phyloP scores from a whole-genome alignment of 2,888 invertebrate species.

The Aleiodes alternator region DNA sequence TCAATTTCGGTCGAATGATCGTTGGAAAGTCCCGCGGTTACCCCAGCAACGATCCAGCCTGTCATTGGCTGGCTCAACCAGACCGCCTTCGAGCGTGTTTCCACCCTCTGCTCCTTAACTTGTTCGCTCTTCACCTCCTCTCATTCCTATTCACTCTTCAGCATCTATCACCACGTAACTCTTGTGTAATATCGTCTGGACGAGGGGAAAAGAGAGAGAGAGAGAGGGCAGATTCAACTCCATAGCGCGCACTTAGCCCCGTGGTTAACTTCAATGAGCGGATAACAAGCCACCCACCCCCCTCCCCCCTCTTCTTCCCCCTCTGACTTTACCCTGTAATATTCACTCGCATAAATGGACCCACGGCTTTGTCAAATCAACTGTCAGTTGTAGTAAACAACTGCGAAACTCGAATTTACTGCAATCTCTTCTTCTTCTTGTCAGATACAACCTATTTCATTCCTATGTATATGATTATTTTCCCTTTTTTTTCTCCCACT shows the following conservation, averaged over 20 bases:
- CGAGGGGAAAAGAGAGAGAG: neutral
- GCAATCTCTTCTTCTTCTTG: too few species aligned
- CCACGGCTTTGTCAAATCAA: slow-evolving; percentile 75
- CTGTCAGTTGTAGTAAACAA: slow-evolving; percentile 66
- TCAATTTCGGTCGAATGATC: slow-evolving; percentile 75
- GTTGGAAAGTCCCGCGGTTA: slow-evolving; percentile 68
- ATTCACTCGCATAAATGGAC: slow-evolving; percentile 74
- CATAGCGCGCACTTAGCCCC: slow-evolving; percentile 71
- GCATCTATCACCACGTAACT: slow-evolving; percentile 39
- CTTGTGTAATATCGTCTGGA: slow-evolving; percentile 19
- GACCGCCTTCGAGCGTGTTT: slow-evolving; percentile 45
- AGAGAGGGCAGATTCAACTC: slow-evolving; percentile 23
- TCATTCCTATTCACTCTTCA: slow-evolving; percentile 35
- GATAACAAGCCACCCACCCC: slow-evolving; percentile 73
- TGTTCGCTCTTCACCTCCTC: slow-evolving; percentile 36
- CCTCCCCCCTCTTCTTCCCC: too few species aligned
- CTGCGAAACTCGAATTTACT: neutral
- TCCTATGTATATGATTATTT: too few species aligned
- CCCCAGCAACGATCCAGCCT: slow-evolving; percentile 73
- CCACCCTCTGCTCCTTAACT: slow-evolving; percentile 45
- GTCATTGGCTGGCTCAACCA: slow-evolving; percentile 69
- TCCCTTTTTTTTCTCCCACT: too few species aligned
- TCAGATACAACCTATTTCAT: too few species aligned
- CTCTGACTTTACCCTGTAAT: slow-evolving; percentile 70
- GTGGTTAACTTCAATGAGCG: slow-evolving; percentile 76